Percentiles rank a stretch among this genome's conserved stretches.
Conservation (phyloP, 1,140 invertebrate genomes). For the Drosophila ficusphila region DNA sequence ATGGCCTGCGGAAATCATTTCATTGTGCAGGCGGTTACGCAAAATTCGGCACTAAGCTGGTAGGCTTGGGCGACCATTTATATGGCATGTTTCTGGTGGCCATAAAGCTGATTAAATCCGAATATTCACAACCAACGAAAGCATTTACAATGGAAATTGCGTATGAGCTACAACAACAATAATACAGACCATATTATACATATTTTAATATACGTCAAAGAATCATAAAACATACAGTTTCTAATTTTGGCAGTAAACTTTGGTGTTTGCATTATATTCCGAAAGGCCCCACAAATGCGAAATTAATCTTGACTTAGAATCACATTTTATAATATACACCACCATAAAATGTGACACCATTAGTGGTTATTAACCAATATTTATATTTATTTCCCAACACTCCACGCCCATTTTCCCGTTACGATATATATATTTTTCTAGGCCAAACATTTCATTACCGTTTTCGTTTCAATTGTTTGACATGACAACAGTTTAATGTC, state of each 20-base stretch:
- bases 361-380: background rate
- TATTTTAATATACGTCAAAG: too few species aligned
- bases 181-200: background rate
- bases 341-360: slow-evolving; percentile 3
- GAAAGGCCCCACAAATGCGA: background rate
- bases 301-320: background rate
- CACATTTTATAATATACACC: background rate
- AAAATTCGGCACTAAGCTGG: slow-evolving; percentile 31
- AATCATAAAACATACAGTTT: too few species aligned
- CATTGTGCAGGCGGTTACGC: slow-evolving; percentile 18
- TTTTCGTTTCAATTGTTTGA: slow-evolving; percentile 41
- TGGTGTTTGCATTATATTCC: background rate
- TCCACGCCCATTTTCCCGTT: too few species aligned
- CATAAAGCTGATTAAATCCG: slow-evolving; percentile 34
- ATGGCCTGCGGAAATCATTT: slow-evolving; percentile 39
- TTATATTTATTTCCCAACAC: too few species aligned
- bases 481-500: slow-evolving; percentile 64
- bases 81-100: slow-evolving; percentile 5
- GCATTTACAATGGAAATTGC: background rate
- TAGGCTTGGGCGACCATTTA: slow-evolving; percentile 27
- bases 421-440: slow-evolving; percentile 9
- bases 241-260: background rate
- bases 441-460: slow-evolving; percentile 20
- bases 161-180: background rate
- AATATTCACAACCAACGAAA: background rate